Conservation (phyloP, 1,140 invertebrate species). For the Muscidifurax raptorellus region DNA sequence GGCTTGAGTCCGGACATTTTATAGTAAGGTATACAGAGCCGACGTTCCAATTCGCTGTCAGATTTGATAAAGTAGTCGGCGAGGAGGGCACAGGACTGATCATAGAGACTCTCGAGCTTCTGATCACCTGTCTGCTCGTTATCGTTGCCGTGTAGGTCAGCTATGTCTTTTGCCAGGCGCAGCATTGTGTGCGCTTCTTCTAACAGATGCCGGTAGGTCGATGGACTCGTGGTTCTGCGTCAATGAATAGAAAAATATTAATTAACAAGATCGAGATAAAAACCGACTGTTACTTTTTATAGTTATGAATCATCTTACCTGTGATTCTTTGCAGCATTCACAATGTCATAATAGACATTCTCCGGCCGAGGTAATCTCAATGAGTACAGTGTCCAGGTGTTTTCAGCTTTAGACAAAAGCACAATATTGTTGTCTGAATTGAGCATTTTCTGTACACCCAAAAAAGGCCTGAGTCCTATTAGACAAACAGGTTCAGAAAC, state of each 20-base stretch:
- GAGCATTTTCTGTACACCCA: slow-evolving; percentile 82
- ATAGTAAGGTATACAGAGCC: slow-evolving; percentile 78
- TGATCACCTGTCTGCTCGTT: slow-evolving; percentile 62
- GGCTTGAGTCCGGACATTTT: slow-evolving; percentile 77
- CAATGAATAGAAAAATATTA: slow-evolving; percentile 1
- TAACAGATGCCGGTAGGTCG: slow-evolving; percentile 81
- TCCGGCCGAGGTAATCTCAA: slow-evolving; percentile 79
- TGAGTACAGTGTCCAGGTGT: slow-evolving; percentile 82
- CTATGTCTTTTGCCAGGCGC: slow-evolving; percentile 71
- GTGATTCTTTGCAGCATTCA: slow-evolving; percentile 80
- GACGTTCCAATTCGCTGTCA: slow-evolving; percentile 76
- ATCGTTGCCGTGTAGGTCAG: slow-evolving; percentile 38
- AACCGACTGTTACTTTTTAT: neutral
- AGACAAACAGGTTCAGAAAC: slow-evolving; percentile 82
- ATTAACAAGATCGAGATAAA: neutral
- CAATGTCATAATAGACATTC: slow-evolving; percentile 80
- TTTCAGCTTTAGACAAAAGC: slow-evolving; percentile 80
- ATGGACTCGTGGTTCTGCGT: slow-evolving; percentile 70
- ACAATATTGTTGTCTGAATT: slow-evolving; percentile 80
- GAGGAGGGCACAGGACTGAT: slow-evolving; percentile 79
- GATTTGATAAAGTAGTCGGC: slow-evolving; percentile 81
- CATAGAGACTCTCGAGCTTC: slow-evolving; percentile 76
- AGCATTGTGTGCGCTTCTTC: slow-evolving; percentile 82
- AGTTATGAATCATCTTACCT: slow-evolving; percentile 62
- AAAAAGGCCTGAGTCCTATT: slow-evolving; percentile 83